Base-by-base conservation (phyloP, 2,888 invertebrate species). In the Phorcus lineatus region DNA sequence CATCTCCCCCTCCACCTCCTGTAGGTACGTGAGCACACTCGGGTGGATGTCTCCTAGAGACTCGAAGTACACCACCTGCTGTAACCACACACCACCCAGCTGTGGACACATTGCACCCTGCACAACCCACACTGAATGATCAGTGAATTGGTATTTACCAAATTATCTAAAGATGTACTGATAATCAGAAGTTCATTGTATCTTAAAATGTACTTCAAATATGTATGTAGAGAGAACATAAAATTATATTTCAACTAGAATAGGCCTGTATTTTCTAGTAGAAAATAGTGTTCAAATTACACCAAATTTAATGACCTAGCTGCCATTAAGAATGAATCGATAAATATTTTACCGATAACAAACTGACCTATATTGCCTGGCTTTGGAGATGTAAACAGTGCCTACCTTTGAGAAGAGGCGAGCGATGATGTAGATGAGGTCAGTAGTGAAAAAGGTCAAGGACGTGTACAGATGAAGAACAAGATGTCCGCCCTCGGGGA, bases 371-470 rank as follows among this genome's bases (percentile, higher is more conserved):
- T n/a, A n/a, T n/a, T n/a, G n/a, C n/a, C n/a, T n/a, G n/a, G n/a
- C n/a, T n/a, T n/a, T 36, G 36, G 36, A 36, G 36, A 36, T 36
- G 36, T 7, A 36, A 36, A 2, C 7, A 4, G 36, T 36, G 36
- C 36, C 36, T 77, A 90, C 90, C 84, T 86, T 83, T 9, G 78
- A 74, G 80, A 90, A 90, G 31, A 84, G 82, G 19, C 83, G 79
- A 52, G 86, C 85, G 6, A 89, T 80, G 19, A 88, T 66, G 79
- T 86, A 88, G 31, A 89, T 54, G 6, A 90, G 79, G 9, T 89
- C 88, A 2, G 88, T 87, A 17, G 84, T 85, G 47, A 87, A 84
- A 17, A 89, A 80, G 1, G 87, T 87, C 54, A 88, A 75, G 75
- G 85, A 85, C 2, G 86, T 76, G 16, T 87, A 81, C 67, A 86